Conservation (phyloP, 1,140 invertebrate species). For the Papilio polytes region DNA sequence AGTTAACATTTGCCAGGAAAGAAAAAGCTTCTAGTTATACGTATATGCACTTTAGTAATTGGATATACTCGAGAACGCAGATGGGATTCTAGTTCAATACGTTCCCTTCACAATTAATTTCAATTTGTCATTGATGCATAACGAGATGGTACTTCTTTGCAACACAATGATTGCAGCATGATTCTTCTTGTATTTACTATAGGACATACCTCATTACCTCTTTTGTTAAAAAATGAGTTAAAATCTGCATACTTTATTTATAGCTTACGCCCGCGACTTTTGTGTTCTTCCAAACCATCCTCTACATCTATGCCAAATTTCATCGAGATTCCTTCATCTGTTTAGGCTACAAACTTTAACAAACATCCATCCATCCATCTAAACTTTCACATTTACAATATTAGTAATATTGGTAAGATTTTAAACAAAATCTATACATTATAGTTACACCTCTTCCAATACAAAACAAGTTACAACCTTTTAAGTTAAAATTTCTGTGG, state of each 20-base stretch:
- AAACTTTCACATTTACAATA: no score
- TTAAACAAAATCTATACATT: neutral
- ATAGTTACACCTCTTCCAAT: neutral
- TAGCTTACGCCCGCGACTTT: neutral
- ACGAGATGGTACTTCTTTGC: neutral
- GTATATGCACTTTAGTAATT: neutral
- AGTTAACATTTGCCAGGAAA: no score
- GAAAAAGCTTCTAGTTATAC: neutral
- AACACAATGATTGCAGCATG: neutral
- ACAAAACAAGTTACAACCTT: neutral
- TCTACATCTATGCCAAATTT: no score
- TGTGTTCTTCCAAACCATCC: no score
- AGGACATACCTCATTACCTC: neutral
- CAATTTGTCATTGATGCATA: neutral
- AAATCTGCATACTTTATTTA: neutral
- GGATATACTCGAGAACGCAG: neutral
- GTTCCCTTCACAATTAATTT: slow-evolving; percentile 10
- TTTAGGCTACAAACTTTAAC: no score
- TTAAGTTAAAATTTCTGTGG: neutral
- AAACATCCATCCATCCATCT: no score
- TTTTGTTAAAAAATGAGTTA: neutral
- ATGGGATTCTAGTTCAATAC: neutral
- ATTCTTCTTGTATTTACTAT: neutral
- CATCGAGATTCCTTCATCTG: no score
- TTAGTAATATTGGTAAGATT: neutral